These are phyloP conservation scores for Fragum sueziense DNA, from an alignment of 2,888 invertebrate genomes.

Conservation along the genomic window DNA sequence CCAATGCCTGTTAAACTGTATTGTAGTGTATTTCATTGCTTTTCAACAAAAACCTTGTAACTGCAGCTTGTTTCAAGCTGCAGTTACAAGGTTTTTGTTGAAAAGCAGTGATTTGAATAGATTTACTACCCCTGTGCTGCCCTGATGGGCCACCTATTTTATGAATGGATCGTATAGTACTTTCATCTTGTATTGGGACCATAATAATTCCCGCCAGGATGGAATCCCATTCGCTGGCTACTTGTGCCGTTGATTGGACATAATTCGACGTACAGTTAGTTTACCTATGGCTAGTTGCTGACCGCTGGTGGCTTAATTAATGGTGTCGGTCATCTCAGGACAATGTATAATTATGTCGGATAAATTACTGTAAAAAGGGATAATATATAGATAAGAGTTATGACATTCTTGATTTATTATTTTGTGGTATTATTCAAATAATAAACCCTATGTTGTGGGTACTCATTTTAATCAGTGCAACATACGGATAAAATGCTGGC, in stretches of 20 bases:
- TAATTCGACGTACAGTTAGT: slow-evolving; percentile 9
- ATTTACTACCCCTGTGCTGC: slow-evolving; percentile 43
- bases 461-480: too few species aligned
- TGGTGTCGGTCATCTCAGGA: slow-evolving; percentile 15
- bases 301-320: slow-evolving; percentile 3
- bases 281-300: slow-evolving; percentile 14
- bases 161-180: slow-evolving; percentile 62
- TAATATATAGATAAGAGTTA: not conserved
- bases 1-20: slow-evolving; percentile 8
- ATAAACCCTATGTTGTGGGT: too few species aligned
- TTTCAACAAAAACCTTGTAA: too few species aligned
- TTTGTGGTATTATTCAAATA: too few species aligned
- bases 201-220: slow-evolving; percentile 49
- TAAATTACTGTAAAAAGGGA: not conserved
- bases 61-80: too few species aligned
- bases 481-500: too few species aligned
- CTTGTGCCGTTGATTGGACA: slow-evolving; percentile 35
- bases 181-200: slow-evolving; percentile 57
- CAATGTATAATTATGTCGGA: slow-evolving; percentile 15
- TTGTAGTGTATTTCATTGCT: slow-evolving; percentile 23
- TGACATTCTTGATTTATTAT: too few species aligned
- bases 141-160: slow-evolving; percentile 48
- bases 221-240: slow-evolving; percentile 47
- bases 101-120: not conserved
- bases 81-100: too few species aligned